Percentiles rank a stretch among this genome's conserved stretches.
Evolutionary conservation across 2,797 vertebrate species (phyloP).

Genomic region (Paguma larvata): DNA sequence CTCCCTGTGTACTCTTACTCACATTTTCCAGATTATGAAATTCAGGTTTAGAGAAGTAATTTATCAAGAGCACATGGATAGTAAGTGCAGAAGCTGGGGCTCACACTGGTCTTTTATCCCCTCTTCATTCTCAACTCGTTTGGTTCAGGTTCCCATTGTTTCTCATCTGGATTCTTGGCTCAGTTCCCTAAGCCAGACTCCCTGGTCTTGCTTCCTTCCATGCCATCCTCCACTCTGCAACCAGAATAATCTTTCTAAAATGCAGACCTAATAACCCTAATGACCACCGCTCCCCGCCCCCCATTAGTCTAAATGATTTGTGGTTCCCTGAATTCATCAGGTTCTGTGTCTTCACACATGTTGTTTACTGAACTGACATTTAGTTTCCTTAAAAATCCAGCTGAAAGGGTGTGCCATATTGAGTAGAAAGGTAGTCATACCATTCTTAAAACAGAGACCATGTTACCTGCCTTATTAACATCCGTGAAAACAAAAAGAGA

Average conservation of each 20-base stretch:
- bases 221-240: not conserved
- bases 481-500: not conserved
- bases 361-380: not conserved
- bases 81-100: not conserved
- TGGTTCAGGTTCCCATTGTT: not conserved
- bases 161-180: not conserved
- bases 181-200: not conserved
- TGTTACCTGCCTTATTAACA: not conserved
- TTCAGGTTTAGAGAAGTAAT: conserved; percentile 10
- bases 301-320: not conserved
- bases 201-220: not conserved
- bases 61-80: not conserved
- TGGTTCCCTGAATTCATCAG: not conserved
- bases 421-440: not conserved
- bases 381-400: conserved; percentile 43
- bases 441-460: not conserved
- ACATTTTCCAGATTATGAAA: not conserved
- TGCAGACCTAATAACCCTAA: not conserved
- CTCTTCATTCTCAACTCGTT: not conserved
- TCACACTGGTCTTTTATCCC: not conserved
- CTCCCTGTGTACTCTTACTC: not conserved
- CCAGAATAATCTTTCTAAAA: not conserved
- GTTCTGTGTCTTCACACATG: not conserved
- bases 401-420: not conserved
- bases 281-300: not conserved